Conservation (phyloP, 2,113 vertebrate species). For the Bolborhynchus lineola region DNA sequence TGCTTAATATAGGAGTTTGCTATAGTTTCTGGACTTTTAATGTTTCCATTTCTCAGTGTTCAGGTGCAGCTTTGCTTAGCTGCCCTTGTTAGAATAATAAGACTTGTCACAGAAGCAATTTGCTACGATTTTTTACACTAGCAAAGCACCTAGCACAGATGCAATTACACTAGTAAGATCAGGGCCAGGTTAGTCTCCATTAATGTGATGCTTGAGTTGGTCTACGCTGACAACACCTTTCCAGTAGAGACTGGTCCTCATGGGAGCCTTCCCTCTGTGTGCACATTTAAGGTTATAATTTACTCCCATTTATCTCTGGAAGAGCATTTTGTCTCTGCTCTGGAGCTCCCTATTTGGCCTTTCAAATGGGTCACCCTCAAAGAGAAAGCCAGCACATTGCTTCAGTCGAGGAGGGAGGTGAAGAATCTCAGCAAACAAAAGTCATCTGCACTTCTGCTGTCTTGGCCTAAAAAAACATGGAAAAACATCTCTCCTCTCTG, state of each 20-base stretch:
- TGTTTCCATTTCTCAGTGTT: neutral
- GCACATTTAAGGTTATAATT: neutral
- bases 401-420: accelerated
- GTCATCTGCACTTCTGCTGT: neutral
- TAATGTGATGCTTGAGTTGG: neutral
- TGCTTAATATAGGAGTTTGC: slow-evolving; percentile 8
- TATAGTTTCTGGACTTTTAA: neutral
- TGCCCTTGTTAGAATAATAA: neutral
- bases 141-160: neutral
- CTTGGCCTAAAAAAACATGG: neutral
- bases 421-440: neutral
- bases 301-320: neutral
- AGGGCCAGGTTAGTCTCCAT: neutral
- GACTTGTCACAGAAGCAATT: neutral
- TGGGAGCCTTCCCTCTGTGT: neutral
- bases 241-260: neutral
- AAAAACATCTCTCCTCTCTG: neutral
- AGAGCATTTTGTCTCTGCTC: neutral
- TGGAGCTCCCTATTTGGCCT: neutral
- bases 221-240: neutral
- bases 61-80: neutral
- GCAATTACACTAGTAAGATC: neutral
- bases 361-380: neutral
- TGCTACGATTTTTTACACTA: neutral
- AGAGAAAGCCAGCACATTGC: neutral